These are phyloP conservation scores for Saccopteryx leptura DNA, from an alignment of 2,113 vertebrate species.

Conservation along the genomic window DNA sequence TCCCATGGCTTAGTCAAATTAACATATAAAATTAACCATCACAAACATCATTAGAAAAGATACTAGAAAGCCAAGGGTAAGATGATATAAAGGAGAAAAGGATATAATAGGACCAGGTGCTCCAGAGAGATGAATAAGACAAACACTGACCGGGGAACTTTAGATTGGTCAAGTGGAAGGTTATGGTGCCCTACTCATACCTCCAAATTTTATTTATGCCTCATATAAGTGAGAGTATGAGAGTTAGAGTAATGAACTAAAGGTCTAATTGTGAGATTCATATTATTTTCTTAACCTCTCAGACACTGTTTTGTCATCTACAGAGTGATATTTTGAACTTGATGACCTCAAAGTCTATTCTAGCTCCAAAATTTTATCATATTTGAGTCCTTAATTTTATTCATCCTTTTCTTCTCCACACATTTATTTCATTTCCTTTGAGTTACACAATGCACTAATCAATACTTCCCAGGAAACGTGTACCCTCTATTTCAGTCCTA, in stretches of 20 bases:
- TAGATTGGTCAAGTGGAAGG: background rate
- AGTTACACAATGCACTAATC: background rate
- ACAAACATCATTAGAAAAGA: background rate
- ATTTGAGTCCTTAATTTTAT: background rate
- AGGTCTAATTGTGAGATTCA: background rate
- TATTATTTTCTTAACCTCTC: background rate
- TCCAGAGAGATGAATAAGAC: background rate
- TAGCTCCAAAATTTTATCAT: background rate
- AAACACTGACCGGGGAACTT: background rate
- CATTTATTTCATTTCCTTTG: background rate
- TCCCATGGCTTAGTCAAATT: background rate
- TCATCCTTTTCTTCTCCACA: background rate
- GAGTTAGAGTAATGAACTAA: background rate
- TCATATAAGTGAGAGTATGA: background rate
- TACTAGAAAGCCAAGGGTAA: background rate
- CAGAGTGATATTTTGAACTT: background rate
- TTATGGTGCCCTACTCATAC: background rate
- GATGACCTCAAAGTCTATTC: background rate
- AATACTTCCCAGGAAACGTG: background rate
- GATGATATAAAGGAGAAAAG: background rate
- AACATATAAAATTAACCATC: background rate
- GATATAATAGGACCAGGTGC: background rate
- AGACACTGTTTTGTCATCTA: background rate
- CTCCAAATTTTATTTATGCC: background rate
- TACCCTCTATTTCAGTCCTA: background rate